Conservation (phyloP, 2,113 vertebrate species). For the Tetrax tetrax region DNA sequence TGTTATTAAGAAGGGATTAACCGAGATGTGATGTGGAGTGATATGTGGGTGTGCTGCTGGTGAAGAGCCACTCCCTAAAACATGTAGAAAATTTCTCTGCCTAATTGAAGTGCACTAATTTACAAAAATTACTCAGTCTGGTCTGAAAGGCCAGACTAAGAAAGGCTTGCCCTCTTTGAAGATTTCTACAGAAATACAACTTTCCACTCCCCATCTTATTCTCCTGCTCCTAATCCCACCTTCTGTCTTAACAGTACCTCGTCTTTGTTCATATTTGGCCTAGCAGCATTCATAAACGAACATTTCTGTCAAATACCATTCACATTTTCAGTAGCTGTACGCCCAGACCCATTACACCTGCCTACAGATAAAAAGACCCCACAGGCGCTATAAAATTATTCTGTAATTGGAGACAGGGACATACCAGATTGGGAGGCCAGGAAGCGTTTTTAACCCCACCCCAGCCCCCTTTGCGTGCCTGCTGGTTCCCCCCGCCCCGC, state of each 20-base stretch:
- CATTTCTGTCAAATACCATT: accelerated
- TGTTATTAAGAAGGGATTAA: not conserved
- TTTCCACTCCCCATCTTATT: accelerated
- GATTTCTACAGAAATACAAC: not conserved
- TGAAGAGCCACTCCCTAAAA: not conserved
- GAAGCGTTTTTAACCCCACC: not conserved
- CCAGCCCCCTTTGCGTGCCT: accelerated
- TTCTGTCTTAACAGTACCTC: accelerated
- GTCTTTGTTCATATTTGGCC: accelerated
- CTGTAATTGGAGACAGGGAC: accelerated
- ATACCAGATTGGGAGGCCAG: accelerated
- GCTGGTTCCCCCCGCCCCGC: accelerated
- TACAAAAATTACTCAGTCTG: not conserved
- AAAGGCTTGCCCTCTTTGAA: not conserved
- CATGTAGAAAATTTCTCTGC: accelerated
- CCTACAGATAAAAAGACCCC: accelerated
- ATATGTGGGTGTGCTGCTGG: not conserved
- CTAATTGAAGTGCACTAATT: not conserved
- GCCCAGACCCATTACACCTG: not conserved
- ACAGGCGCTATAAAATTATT: accelerated
- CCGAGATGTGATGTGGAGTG: accelerated
- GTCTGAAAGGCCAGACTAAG: too few species aligned
- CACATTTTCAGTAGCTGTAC: accelerated
- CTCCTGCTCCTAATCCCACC: not conserved
- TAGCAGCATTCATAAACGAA: accelerated